phyloP scores from a whole-genome alignment of 2,888 invertebrate species.

The Sesamia inferens region DNA sequence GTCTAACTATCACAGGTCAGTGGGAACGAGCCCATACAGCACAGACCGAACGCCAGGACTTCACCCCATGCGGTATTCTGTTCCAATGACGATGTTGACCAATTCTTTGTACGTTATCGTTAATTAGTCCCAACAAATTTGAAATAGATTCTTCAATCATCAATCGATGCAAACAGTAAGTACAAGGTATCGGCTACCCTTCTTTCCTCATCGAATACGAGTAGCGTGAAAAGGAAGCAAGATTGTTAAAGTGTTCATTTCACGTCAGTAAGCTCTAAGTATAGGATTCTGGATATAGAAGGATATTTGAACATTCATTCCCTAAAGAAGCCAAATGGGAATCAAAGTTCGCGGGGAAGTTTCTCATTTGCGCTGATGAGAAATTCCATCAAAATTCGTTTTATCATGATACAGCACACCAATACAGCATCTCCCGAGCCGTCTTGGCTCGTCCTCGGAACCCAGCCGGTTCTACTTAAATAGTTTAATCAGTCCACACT shows the following conservation, averaged over 20 bases:
- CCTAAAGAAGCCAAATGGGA: background rate
- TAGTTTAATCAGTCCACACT: background rate
- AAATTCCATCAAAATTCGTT: no score
- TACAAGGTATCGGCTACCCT: background rate
- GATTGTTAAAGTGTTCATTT: no score
- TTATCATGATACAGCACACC: no score
- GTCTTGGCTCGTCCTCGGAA: no score
- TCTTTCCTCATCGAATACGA: background rate
- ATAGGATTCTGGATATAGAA: background rate
- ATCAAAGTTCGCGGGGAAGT: background rate
- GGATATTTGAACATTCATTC: background rate
- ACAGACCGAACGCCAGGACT: background rate
- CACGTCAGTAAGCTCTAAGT: no score
- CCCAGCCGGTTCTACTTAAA: background rate
- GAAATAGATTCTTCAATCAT: constrained; percentile 1
- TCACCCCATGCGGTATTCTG: background rate
- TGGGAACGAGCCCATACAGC: constrained; percentile 23
- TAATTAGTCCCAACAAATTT: background rate
- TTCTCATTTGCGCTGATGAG: background rate
- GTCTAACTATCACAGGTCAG: constrained; percentile 50
- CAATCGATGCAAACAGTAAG: background rate
- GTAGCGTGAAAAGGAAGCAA: no score
- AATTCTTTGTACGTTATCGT: background rate
- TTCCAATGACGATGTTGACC: background rate
- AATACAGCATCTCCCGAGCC: background rate